phyloP scores from a whole-genome alignment of 2,888 invertebrate genomes.

The Melanophora roralis region DNA sequence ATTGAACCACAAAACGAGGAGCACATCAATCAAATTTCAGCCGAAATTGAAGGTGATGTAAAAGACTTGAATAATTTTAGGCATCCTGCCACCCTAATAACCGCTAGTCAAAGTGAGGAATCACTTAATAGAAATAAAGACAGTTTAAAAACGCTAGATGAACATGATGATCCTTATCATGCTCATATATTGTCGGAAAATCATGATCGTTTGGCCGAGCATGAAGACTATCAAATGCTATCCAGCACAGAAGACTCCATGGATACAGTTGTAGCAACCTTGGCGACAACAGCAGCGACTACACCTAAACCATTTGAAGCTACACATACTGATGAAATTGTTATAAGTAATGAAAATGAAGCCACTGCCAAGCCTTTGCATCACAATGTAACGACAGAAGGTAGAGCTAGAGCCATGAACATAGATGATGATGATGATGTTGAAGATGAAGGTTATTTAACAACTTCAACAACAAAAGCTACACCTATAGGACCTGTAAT shows the following conservation, averaged over 20 bases:
- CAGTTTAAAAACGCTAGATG: conserved; percentile 43
- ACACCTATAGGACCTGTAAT: conserved; percentile 66
- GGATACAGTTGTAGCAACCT: conserved; percentile 49
- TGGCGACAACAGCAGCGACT: conserved; percentile 61
- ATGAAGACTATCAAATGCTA: conserved; percentile 73
- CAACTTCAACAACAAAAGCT: conserved; percentile 36
- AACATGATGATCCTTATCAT: conserved; percentile 73
- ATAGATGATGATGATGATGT: conserved; percentile 64
- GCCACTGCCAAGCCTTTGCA: conserved; percentile 67
- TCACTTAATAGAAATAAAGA: conserved; percentile 57
- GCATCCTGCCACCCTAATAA: conserved; percentile 73
- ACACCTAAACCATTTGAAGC: conserved; percentile 47
- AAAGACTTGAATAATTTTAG: conserved; percentile 74
- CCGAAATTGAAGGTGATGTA: conserved; percentile 71
- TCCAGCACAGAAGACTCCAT: conserved; percentile 69
- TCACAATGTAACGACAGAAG: conserved; percentile 62
- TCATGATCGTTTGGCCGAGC: conserved; percentile 74
- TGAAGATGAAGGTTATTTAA: conserved; percentile 45
- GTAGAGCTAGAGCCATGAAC: conserved; percentile 74
- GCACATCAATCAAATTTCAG: conserved; percentile 69
- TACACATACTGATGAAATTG: conserved; percentile 63
- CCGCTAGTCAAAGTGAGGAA: conserved; percentile 72
- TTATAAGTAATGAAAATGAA: conserved; percentile 69
- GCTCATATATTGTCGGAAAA: conserved; percentile 74
- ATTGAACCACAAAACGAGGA: conserved; percentile 66